Evolutionary conservation across 2,888 invertebrate species (phyloP), one percentile per base, ranked within the genome.

Genomic region (Flexamia atlantica): DNA sequence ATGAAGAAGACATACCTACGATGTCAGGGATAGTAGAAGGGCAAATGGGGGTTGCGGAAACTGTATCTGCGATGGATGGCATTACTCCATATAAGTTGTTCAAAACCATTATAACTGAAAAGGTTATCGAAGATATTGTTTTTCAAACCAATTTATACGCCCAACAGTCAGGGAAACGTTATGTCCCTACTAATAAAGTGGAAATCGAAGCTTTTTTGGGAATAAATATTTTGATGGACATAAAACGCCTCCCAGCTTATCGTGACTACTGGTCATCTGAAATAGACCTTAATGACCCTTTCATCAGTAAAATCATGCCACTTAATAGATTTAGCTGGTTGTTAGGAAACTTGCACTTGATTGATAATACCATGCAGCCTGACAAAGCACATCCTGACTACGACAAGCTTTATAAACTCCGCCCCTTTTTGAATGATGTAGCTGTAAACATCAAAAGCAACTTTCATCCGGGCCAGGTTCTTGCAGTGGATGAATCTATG

Each of bases 341-440:
- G 85, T 64, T 87, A 53, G 68, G 84, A 82, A 83, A 87, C 84
- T n/a, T 88, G 25, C 88, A 88, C 85, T 42, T 88, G 42, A 87
- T 86, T 85, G 87, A 88, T 80, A 87, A 86, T 36, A 7, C 36
- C 9, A 9, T 36, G 36, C 4, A 7, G 5, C 36, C 36, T 9
- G 36, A 36, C 9, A 36, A 9, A 36, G 9, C 4, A 7, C 9
- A 4, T 7, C 5, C 4, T 36, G 36, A 36, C 36, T 36, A 36
- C 36, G 36, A n/a, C n/a, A n/a, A n/a, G 36, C 36, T 36, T 9
- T 36, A 36, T 9, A 36, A 36, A 36, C 36, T 36, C 4, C 36
- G 36, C 5, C 36, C 36, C 36, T 36, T 36, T 36, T 9, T 36
- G 9, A 9, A 36, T 36, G 9, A 36, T 36, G 36, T 36, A 9